Conservation (phyloP, 2,113 vertebrate species). For the Ictalurus punctatus region DNA sequence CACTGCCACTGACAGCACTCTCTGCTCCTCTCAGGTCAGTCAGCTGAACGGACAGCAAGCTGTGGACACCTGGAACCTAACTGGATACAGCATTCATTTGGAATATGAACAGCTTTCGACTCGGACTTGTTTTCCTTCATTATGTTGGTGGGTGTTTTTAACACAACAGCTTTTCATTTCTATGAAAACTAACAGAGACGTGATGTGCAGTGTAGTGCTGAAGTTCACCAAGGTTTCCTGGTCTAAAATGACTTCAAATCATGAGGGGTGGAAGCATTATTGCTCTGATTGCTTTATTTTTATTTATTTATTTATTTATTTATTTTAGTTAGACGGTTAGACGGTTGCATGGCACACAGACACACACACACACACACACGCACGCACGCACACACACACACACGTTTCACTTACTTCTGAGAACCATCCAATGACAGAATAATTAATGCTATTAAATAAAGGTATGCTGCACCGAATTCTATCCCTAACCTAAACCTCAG, state of each 20-base stretch:
- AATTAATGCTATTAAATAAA: neutral
- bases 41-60: neutral
- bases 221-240: neutral
- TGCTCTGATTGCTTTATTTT: neutral
- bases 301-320: no score
- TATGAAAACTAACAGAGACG: neutral
- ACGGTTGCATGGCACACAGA: neutral
- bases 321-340: neutral
- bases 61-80: neutral
- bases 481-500: neutral
- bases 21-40: neutral
- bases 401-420: neutral
- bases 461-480: neutral
- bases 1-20: neutral
- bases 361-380: neutral
- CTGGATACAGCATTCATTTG: neutral
- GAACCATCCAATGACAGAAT: neutral
- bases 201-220: neutral
- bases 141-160: conserved; percentile 39
- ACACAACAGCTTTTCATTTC: neutral
- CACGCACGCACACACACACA: neutral
- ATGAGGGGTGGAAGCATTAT: neutral
- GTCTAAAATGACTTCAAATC: neutral
- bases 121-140: conserved; percentile 13
- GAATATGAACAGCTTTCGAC: conserved; percentile 38